Evolutionary conservation across 2,888 invertebrate species (phyloP), one percentile per base, ranked within the genome.

Genomic region (Lydus trimaculatus): DNA sequence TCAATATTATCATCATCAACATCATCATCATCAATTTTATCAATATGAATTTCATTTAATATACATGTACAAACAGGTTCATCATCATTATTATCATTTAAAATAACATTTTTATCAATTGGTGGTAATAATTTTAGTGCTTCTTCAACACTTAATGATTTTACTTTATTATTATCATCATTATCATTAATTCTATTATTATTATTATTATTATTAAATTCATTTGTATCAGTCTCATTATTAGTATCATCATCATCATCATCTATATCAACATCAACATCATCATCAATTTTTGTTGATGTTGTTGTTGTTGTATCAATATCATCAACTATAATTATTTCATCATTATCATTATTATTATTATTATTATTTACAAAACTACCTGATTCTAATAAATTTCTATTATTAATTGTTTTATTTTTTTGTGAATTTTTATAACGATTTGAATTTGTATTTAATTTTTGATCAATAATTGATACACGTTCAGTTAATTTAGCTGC

Each of bases 101-200:
- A 66, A 31, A 83, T 71, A n/a, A 78, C 74, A 3, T 79, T 73
- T 39, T 71, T 83, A 82, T 92, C 90, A 64, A 93, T 82, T 0
- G 92, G 91, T 60, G 93, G 93, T 78, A 93, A 86, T 78, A 88
- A 87, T 28, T 90, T 87, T 76, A 91, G 85, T 67, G 92, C 91
- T 72, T 90, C 90, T 75, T 90, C 89, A 23, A 89, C 87, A 15
- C 87, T 87, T 72, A 88, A 76, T 48, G 86, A 84, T 59, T 71
- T 71, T 63, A 74, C 67, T 63, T 76, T 67, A 61, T 70, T 65
- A 63, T 67, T 13, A 59, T 23, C 23, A 33, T 36, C 15, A 33
- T 36, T 23, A 31, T 67, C 68, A 60, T 74, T 56, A 58, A 72
- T 63, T 61, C 64, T 11, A 28, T 17, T 13, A 11, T 31, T 64